These are phyloP conservation scores for Merops nubicus DNA, from an alignment of 2,113 vertebrate genomes.

Conservation along the genomic window DNA sequence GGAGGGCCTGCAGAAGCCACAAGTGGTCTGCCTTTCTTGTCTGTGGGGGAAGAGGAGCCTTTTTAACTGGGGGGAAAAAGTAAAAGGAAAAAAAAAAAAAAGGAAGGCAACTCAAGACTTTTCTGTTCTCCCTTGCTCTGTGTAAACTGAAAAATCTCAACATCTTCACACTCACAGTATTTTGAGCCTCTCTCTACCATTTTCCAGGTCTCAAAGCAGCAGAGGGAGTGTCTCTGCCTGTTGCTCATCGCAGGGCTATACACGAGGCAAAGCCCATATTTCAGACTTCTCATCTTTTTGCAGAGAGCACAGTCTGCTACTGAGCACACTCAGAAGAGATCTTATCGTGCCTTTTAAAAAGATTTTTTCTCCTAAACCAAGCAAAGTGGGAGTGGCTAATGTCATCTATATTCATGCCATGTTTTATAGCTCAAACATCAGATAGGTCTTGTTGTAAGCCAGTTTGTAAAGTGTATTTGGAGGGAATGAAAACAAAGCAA, in stretches of 20 bases:
- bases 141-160: neutral
- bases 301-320: constrained; percentile 17
- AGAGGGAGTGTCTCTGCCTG: neutral
- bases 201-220: neutral
- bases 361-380: neutral
- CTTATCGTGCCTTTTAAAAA: constrained; percentile 7
- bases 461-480: constrained; percentile 35
- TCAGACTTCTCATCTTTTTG: constrained; percentile 6
- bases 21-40: neutral
- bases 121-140: neutral
- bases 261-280: neutral
- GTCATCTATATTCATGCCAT: constrained; percentile 30
- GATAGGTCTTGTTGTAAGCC: neutral
- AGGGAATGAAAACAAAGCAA: constrained; percentile 37
- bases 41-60: neutral
- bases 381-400: constrained; percentile 5
- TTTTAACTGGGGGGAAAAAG: neutral
- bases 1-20: constrained; percentile 16
- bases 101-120: neutral
- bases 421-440: constrained; percentile 58
- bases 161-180: accelerated
- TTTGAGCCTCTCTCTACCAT: neutral
- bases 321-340: constrained; percentile 23
- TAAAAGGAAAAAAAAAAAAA: neutral
- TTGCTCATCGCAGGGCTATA: neutral